Base-by-base conservation (phyloP, 2,113 vertebrate species). In the Phalacrocorax pelagicus region DNA sequence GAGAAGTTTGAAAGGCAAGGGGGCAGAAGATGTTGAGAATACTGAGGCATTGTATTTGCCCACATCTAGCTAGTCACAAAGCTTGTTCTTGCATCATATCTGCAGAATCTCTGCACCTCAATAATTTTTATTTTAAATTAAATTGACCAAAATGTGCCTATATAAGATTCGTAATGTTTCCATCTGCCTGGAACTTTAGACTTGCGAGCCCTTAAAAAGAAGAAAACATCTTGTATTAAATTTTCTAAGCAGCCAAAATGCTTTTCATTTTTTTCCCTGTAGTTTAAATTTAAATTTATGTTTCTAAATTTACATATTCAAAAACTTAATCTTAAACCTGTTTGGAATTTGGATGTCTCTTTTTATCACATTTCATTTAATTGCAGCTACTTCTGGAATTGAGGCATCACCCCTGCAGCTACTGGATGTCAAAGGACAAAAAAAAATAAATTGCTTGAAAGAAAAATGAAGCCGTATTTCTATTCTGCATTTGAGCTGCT, bases 291-390 rank as follows among this genome's bases (percentile, higher is more conserved):
- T 96, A 86, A 91, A 96, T 95, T 78, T 78, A 89, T 95, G 69
- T 83, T 95, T 90, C 92, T 91, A 93, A 94, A 96, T 95, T 89
- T 95, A 90, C 93, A 94, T 90, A 94, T 89, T 93, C 61, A 91
- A 95, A 74, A 79, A 92, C 47, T 92, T 89, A 78, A 84, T 52
- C 55, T 89, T 89, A 92, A 94, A 95, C 49, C 57, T 91, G 79
- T 96, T 96, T 96, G 79, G 75, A 94, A 87, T 72, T 91, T 82
- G 78, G 54, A 94, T 81, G 44, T 81, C 59, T 87, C 81, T 90
- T 86, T 90, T 86, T 94, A 92, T 72, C 82, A 97, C 54, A 71
- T 86, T 96, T 89, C 2, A 1, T 71, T 96, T 96, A 91, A 79
- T 88, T 97, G 87, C 78, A 88, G 58, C 72, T 95, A 74, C 58